Conservation (phyloP, 2,113 vertebrate genomes). For the Ophiodon elongatus region DNA sequence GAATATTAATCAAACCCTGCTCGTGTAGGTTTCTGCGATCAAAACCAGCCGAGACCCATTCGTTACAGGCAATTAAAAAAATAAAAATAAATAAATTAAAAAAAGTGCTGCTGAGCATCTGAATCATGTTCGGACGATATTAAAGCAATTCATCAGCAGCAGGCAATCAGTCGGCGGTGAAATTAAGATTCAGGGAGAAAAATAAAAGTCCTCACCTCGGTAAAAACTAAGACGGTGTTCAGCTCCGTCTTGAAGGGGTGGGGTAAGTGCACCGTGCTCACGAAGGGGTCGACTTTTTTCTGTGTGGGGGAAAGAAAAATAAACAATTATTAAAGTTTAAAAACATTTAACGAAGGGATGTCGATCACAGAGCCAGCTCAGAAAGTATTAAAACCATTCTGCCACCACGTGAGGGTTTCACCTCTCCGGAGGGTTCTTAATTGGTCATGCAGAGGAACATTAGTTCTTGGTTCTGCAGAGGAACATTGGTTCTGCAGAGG, state of each 20-base stretch:
- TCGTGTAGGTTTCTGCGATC: background rate
- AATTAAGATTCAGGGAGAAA: slow-evolving; percentile 30
- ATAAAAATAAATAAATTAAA: too few relatives aligned
- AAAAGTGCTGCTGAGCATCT: slow-evolving; percentile 28
- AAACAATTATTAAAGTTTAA: slow-evolving; percentile 1
- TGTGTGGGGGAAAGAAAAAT: slow-evolving; percentile 60
- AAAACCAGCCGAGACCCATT: background rate
- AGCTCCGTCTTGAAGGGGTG: slow-evolving; percentile 83
- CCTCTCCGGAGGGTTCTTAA: slow-evolving; percentile 28
- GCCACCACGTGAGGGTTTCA: background rate
- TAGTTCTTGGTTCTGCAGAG: background rate
- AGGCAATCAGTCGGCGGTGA: background rate
- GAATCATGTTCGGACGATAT: slow-evolving; percentile 2
- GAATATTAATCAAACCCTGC: slow-evolving; percentile 36
- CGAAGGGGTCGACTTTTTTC: slow-evolving; percentile 91
- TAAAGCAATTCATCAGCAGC: slow-evolving; percentile 53
- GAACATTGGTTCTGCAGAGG: too few relatives aligned
- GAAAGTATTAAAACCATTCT: slow-evolving; percentile 2
- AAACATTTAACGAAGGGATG: background rate
- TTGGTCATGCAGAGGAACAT: slow-evolving; percentile 33
- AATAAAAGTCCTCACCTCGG: slow-evolving; percentile 85
- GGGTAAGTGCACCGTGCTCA: slow-evolving; percentile 85
- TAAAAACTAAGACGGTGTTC: slow-evolving; percentile 92
- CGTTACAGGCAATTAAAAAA: slow-evolving; percentile 6
- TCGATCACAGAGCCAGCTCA: background rate